Evolutionary conservation across 2,113 vertebrate species (phyloP).

Genomic region (Antechinus stuartii): DNA sequence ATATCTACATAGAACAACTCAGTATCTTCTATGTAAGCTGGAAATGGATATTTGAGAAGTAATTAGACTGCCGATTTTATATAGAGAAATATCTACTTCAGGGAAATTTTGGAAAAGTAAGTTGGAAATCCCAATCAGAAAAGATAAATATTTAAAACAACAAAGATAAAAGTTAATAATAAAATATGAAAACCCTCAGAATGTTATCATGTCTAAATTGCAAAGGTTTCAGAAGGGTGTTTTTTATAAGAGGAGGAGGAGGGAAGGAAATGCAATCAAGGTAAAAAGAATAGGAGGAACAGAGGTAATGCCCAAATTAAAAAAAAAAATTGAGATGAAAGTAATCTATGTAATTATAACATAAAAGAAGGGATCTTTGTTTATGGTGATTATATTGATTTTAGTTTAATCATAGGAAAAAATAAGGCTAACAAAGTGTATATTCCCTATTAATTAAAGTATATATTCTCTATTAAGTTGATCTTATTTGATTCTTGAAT

Average conservation of each 20-base stretch:
- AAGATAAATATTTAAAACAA: neutral
- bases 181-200: neutral
- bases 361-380: neutral
- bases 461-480: no score
- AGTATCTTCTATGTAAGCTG: neutral
- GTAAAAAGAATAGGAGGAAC: neutral
- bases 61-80: neutral
- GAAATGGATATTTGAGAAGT: neutral
- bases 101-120: neutral
- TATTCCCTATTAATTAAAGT: neutral
- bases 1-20: neutral
- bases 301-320: neutral
- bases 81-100: neutral
- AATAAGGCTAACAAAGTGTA: neutral
- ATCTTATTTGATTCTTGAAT: neutral
- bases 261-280: neutral
- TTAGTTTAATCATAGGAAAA: neutral
- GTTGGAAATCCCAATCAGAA: neutral
- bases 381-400: neutral
- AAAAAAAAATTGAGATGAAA: neutral
- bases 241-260: neutral
- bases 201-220: neutral
- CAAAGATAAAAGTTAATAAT: neutral
- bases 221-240: neutral
- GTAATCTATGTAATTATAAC: neutral